Conservation (phyloP, 2,113 vertebrate species). For the Callionymus lyra region DNA sequence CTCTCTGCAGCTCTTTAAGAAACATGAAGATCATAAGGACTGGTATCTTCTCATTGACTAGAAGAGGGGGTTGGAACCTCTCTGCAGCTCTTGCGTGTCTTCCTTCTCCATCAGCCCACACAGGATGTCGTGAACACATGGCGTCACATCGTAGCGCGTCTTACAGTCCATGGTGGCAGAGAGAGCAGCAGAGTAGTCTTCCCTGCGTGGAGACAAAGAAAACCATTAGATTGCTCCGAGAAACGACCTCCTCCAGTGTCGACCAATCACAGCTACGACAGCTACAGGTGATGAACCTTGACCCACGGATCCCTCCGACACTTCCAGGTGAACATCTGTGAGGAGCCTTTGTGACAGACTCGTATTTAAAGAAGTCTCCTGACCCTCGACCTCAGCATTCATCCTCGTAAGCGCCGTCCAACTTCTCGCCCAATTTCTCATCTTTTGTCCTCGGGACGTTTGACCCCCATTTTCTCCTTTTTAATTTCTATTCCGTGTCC, state of each 20-base stretch:
- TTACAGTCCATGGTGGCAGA: constrained; percentile 67
- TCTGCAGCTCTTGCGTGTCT: constrained; percentile 79
- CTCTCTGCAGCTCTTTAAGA: too few species aligned
- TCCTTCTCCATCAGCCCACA: constrained; percentile 80
- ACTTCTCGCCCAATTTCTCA: constrained; percentile 15
- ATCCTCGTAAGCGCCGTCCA: constrained; percentile 4
- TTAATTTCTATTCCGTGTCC: constrained; percentile 20
- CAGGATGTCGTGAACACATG: constrained; percentile 76
- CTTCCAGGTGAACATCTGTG: constrained; percentile 34
- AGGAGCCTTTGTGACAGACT: constrained; percentile 43
- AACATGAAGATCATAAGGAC: too few species aligned
- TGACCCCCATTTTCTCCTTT: constrained; percentile 21
- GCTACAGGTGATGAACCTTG: constrained; percentile 45
- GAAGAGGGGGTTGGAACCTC: constrained; percentile 63
- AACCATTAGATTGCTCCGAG: too few species aligned
- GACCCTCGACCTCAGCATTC: constrained; percentile 42
- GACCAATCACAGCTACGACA: constrained; percentile 55
- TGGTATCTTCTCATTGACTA: too few species aligned
- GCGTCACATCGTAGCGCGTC: constrained; percentile 70
- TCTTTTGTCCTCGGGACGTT: constrained; percentile 30
- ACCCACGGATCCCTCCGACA: constrained; percentile 37
- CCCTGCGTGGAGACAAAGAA: constrained; percentile 51
- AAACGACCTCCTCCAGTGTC: too few species aligned
- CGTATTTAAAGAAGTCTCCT: constrained; percentile 37
- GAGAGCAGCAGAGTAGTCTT: constrained; percentile 70